Evolutionary conservation across 2,888 invertebrate genomes (phyloP), one percentile per base, ranked within the genome.

Genomic region (Drosophila melanocephala): DNA sequence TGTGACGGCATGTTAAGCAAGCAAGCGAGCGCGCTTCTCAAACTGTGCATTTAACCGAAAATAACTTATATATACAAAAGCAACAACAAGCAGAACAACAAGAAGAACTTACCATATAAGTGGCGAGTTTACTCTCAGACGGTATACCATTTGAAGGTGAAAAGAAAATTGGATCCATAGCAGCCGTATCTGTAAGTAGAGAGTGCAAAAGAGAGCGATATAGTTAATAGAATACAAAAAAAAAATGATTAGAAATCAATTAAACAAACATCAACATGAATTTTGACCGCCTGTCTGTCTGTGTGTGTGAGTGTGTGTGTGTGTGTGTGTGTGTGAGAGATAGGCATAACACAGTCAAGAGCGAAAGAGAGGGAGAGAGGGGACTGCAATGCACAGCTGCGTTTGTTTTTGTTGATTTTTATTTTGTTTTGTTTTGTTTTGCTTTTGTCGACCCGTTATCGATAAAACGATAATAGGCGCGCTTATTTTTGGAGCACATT

Each of bases 71-170:
- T 7, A 33, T 16, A 14, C n/a, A 42, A 37, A 33, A 55, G 9
- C 30, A 26, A 19, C 10, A 50, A 28, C 9, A 62, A 55, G 9
- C 28, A 19, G 4, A 47, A 44, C 12, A 66, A 63, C 14, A 66
- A 69, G 33, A 69, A 68, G 19, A 65, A 76, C 93, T 93, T 94
- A 97, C 97, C 97, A 97, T 97, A 93, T 97, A 97, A 75, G 97
- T 97, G 72, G 96, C 97, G 92, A 97, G 94, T 94, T 97, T 97
- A 74, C 97, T 97, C 94, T 97, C 97, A 93, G 97, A 96, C 57
- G 97, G 97, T 89, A 97, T 95, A 91, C 96, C 96, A 94, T 95
- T 94, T 69, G 96, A 95, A 76, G 96, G 95, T 73, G 96, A 94
- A 93, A 95, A 95, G 92, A 96, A 95, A 93, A 96, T 95, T 79